Evolutionary conservation across 2,888 invertebrate genomes (phyloP), one percentile per base, ranked within the genome.

Genomic region (Catocala fraxini): DNA sequence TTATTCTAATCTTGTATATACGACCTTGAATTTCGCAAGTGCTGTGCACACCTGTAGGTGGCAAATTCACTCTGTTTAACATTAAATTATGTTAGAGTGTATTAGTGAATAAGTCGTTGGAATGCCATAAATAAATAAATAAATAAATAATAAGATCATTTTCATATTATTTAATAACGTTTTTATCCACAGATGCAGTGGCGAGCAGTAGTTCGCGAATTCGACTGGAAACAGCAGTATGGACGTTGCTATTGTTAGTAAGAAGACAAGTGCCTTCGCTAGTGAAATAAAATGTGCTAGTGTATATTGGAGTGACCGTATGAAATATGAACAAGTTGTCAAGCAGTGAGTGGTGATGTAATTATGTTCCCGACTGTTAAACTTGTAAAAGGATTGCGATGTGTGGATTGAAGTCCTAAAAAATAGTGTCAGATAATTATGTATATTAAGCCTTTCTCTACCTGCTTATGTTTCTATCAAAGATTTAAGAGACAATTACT

Each of bases 261-360:
- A 77, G 80, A 71, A 85, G 79, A 84, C 82, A 85, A 88, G 92
- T 91, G 91, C 91, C 91, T 90, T 90, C 82, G 55, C 62, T 84
- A 75, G 74, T 76, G 56, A 78, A 79, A 65, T 83, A 75, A 65
- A 75, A 63, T 68, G 62, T 59, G 51, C 56, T 61, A 67, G 60
- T 71, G 63, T 70, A 47, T 46, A 46, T 25, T 25, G 25, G 7
- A 63, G 54, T 51, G 46, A 59, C 53, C 54, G 62, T 52, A 54
- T 52, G 15, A 68, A 65, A 59, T 63, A 69, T 60, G 55, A 65
- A 59, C 57, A 13, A 42, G 42, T 46, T 51, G 25, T 63, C 13
- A 65, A 51, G 58, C 60, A 57, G 56, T 64, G 61, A 59, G 49
- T 63, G 56, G 54, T 57, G 34, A 25, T 55, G 55, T 55, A 59